phyloP scores from a whole-genome alignment of 1,140 invertebrate genomes.

The Mamestra configurata region DNA sequence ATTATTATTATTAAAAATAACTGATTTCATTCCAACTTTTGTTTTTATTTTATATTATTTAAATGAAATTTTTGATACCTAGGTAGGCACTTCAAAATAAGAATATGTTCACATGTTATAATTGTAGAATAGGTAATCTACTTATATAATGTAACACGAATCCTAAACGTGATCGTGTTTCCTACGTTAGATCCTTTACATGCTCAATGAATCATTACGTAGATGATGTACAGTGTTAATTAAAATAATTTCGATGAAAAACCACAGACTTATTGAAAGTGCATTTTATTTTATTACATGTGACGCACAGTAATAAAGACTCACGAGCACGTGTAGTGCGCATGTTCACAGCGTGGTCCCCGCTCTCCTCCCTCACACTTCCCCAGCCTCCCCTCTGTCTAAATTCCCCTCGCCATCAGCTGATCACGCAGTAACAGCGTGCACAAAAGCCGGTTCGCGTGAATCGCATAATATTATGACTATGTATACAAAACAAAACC shows the following conservation, averaged over 20 bases:
- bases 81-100: no score
- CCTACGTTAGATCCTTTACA: neutral
- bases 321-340: slow-evolving; percentile 77
- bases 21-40: no score
- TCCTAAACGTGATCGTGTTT: neutral
- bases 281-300: neutral
- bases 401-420: slow-evolving; percentile 44
- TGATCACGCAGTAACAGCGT: slow-evolving; percentile 75
- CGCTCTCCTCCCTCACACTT: slow-evolving; percentile 50
- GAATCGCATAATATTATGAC: slow-evolving; percentile 42
- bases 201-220: neutral
- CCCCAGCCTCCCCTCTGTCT: slow-evolving; percentile 26
- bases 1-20: neutral
- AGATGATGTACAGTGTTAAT: neutral
- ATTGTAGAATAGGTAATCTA: no score
- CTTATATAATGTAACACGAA: neutral
- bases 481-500: slow-evolving; percentile 18
- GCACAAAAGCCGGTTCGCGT: slow-evolving; percentile 65
- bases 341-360: slow-evolving; percentile 72
- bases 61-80: no score
- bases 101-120: no score
- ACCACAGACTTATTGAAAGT: neutral
- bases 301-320: slow-evolving; percentile 68
- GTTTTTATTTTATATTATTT: no score
- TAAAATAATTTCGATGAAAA: slow-evolving; percentile 3